Evolutionary conservation across 1,140 invertebrate genomes (phyloP), one percentile per base, ranked within the genome.

Genomic region (Heliothis virescens): DNA sequence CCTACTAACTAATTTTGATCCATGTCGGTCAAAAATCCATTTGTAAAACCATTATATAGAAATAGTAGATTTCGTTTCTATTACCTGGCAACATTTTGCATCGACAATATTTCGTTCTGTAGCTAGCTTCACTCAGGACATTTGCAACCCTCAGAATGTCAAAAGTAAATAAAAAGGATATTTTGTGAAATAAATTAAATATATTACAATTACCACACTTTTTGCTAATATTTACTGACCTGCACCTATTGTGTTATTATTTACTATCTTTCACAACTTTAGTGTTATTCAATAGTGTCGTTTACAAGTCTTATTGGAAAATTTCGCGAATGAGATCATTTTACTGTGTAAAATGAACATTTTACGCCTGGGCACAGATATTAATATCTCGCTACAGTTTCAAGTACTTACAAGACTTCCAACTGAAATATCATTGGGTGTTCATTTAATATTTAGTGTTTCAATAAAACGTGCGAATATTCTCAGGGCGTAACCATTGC

Each of bases 141-240:
- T 87, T 87, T 87, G 86, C 89, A 92, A 89, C 87, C 83, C 87
- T 82, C 79, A 85, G 85, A 91, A 91, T 91, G 91, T 92, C 90
- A 91, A 93, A 92, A 93, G 89, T 87, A 91, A 92, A 91, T 91
- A 91, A 86, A 91, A 91, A 79, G 59, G 91, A 89, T 90, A 91
- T 86, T 85, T 86, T 82, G 62, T 80, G 80, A 88, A 86, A 89
- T 86, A 81, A 87, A 87, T 87, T 80, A 81, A 79, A 88, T 88
- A 88, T 89, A 89, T 87, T 88, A 87, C 63, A 80, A 82, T 82
- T 85, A 85, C 85, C 81, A 86, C 80, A 86, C 69, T 85, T 89
- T 90, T 86, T 87, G 62, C 81, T 79, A 85, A 86, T 83, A 85
- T 85, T 84, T 83, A 86, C 79, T 81, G 80, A 83, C 80, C 52